phyloP scores from a whole-genome alignment of 2,888 invertebrate genomes.

The Drosophila bunnanda region DNA sequence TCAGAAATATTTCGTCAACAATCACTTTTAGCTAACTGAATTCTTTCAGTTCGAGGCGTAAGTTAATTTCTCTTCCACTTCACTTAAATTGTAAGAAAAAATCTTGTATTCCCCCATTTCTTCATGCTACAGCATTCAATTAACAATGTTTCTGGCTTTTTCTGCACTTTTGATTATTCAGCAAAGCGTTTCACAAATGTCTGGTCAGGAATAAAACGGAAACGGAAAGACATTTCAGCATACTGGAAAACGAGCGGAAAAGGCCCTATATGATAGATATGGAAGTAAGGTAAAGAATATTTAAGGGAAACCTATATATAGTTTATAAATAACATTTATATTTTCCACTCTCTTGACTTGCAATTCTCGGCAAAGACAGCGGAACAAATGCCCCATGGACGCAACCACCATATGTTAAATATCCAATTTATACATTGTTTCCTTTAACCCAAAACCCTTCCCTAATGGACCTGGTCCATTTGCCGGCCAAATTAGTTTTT shows the following conservation, averaged over 20 bases:
- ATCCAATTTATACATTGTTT: neutral
- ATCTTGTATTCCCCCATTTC: neutral
- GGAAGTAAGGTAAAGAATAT: neutral
- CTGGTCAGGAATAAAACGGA: neutral
- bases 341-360: neutral
- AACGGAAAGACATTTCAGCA: neutral
- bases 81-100: constrained; percentile 4
- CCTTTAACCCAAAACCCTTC: neutral
- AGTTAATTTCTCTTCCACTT: constrained; percentile 10
- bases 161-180: neutral
- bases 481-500: constrained; percentile 70
- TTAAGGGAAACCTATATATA: neutral
- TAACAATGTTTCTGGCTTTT: neutral
- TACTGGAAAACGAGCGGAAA: neutral
- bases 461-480: constrained; percentile 49
- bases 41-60: neutral
- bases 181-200: neutral
- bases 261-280: neutral
- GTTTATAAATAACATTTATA: neutral
- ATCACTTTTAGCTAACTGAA: neutral
- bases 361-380: too few relatives aligned
- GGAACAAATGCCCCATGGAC: neutral
- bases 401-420: constrained; percentile 5
- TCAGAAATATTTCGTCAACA: neutral
- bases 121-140: constrained; percentile 6